These are phyloP conservation scores for Polyergus mexicanus DNA, from an alignment of 1,140 invertebrate genomes.

Conservation along the genomic window DNA sequence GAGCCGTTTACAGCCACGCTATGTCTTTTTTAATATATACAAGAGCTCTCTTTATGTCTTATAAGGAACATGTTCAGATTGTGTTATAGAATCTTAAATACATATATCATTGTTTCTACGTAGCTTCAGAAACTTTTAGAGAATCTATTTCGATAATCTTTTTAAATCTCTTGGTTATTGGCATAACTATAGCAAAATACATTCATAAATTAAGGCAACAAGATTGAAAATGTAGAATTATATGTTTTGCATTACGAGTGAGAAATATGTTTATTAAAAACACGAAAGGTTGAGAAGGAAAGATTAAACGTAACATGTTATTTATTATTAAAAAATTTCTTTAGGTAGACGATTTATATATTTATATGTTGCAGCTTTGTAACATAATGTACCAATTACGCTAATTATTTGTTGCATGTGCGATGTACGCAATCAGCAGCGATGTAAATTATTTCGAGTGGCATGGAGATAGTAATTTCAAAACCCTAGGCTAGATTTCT, in stretches of 20 bases:
- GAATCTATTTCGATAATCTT: background rate
- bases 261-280: background rate
- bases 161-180: background rate
- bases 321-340: constrained; percentile 30
- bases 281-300: background rate
- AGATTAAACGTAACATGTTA: constrained; percentile 27
- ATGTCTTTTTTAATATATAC: constrained; percentile 7
- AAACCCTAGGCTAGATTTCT: constrained; percentile 5
- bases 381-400: constrained; percentile 28
- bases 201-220: constrained; percentile 3
- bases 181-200: background rate
- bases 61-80: background rate
- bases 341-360: background rate
- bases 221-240: constrained; percentile 9
- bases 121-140: background rate
- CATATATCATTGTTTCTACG: background rate
- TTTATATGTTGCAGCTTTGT: constrained; percentile 17
- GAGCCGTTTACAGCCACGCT: background rate
- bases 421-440: background rate
- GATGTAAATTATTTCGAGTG: constrained; percentile 19
- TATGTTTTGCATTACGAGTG: background rate
- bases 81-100: background rate
- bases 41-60: background rate
- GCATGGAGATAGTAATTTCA: constrained; percentile 9
- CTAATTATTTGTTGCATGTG: constrained; percentile 28